These are phyloP conservation scores for Gadopsis marmoratus DNA, from an alignment of 2,797 vertebrate species.

Conservation along the genomic window DNA sequence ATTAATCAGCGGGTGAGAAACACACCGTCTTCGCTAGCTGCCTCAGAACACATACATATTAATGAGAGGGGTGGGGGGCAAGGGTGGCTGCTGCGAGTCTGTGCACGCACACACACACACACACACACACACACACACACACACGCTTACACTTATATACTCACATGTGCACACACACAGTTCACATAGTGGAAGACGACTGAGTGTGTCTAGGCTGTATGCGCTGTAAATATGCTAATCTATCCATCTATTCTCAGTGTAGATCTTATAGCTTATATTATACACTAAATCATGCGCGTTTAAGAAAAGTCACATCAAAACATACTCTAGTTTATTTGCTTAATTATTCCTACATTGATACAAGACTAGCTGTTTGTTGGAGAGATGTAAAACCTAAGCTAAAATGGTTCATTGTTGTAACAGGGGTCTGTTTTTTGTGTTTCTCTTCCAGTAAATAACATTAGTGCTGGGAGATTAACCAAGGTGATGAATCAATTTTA, in stretches of 20 bases:
- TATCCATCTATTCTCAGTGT: constrained; percentile 71
- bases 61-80: constrained; percentile 90
- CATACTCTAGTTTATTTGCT: constrained; percentile 62
- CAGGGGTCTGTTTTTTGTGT: not conserved
- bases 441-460: constrained; percentile 11
- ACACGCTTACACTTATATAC: constrained; percentile 49
- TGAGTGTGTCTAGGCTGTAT: constrained; percentile 62
- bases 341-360: constrained; percentile 69
- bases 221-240: constrained; percentile 82
- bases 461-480: constrained; percentile 11
- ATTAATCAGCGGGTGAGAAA: constrained; percentile 93
- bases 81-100: constrained; percentile 83
- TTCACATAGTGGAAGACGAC: constrained; percentile 68
- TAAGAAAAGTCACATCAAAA: constrained; percentile 62
- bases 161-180: constrained; percentile 43
- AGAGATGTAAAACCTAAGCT: constrained; percentile 46
- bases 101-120: constrained; percentile 74
- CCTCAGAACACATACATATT: constrained; percentile 95
- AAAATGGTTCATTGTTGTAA: constrained; percentile 42
- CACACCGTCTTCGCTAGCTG: constrained; percentile 86
- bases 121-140: constrained; percentile 32
- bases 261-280: constrained; percentile 78
- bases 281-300: constrained; percentile 71
- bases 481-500: constrained; percentile 1
- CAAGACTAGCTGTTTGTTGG: constrained; percentile 39